A percentile compares a stretch with the other conserved stretches of the same genome.
Evolutionary conservation across 2,888 invertebrate genomes (phyloP).

Genomic region (Coenonympha glycerion): DNA sequence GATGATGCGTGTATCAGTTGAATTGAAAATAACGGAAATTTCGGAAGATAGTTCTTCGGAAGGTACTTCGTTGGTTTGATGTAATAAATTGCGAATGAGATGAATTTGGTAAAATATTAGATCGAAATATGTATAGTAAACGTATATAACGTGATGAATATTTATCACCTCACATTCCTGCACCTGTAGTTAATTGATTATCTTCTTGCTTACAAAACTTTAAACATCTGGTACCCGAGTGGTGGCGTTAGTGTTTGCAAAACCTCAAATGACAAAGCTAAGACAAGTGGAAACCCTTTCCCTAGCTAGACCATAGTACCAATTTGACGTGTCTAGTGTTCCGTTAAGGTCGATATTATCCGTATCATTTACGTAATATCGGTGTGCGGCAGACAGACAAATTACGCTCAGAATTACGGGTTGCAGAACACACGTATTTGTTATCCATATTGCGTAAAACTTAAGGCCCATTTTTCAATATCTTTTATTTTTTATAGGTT

Average conservation of each 20-base stretch:
- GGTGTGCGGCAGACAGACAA: constrained; percentile 28
- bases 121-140: no score
- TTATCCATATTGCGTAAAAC: constrained; percentile 5
- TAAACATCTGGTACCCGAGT: not conserved
- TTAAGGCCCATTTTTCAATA: constrained; percentile 3
- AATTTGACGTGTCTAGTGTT: constrained; percentile 24
- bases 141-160: no score
- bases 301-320: not conserved
- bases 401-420: constrained; percentile 33
- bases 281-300: constrained; percentile 3
- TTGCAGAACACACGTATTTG: constrained; percentile 8
- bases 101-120: no score
- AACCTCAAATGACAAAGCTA: not conserved
- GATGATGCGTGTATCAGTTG: no score
- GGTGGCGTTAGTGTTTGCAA: not conserved
- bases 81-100: no score
- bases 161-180: no score
- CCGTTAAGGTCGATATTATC: constrained; percentile 35
- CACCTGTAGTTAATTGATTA: no score
- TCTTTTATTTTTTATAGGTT: not conserved
- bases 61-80: no score
- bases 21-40: no score
- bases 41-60: no score
- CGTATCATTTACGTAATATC: constrained; percentile 39
- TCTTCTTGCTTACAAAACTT: not conserved